phyloP scores from a whole-genome alignment of 2,113 vertebrate species.

The Helogale parvula region DNA sequence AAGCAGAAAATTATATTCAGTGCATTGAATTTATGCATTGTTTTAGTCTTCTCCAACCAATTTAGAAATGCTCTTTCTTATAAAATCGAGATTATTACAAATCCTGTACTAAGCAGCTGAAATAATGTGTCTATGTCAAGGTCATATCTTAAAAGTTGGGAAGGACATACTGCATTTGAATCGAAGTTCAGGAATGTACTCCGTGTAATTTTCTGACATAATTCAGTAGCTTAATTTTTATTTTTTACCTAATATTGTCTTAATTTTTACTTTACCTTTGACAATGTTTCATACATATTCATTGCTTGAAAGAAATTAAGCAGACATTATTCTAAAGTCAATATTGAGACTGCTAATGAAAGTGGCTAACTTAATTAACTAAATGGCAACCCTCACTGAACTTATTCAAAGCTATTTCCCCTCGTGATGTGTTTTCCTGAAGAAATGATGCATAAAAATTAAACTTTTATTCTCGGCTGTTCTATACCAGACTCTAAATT shows the following conservation, averaged over 20 bases:
- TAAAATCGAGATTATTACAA: slow-evolving; percentile 74
- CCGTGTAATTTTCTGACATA: slow-evolving; percentile 47
- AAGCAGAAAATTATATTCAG: slow-evolving; percentile 83
- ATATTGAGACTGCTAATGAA: slow-evolving; percentile 86
- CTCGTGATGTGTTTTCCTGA: slow-evolving; percentile 82
- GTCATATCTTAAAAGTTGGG: slow-evolving; percentile 48
- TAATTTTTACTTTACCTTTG: slow-evolving; percentile 71
- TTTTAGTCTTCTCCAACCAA: slow-evolving; percentile 73
- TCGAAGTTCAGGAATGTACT: slow-evolving; percentile 9
- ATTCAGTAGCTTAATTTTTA: slow-evolving; percentile 67
- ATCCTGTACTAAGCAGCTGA: slow-evolving; percentile 63
- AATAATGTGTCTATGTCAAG: slow-evolving; percentile 60
- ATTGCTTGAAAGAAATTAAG: slow-evolving; percentile 75
- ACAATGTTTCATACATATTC: slow-evolving; percentile 81
- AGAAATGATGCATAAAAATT: slow-evolving; percentile 85
- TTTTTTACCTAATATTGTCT: slow-evolving; percentile 69
- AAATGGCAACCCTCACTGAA: slow-evolving; percentile 81
- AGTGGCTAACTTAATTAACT: slow-evolving; percentile 86
- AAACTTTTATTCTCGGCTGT: slow-evolving; percentile 71
- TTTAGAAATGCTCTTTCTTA: slow-evolving; percentile 56
- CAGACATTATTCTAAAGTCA: slow-evolving; percentile 85
- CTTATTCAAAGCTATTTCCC: slow-evolving; percentile 81
- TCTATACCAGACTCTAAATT: slow-evolving; percentile 69
- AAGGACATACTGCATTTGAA: slow-evolving; percentile 42
- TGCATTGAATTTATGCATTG: slow-evolving; percentile 62